Base-by-base conservation (phyloP, 1,140 invertebrate species). In the Daktulosphaira vitifoliae region DNA sequence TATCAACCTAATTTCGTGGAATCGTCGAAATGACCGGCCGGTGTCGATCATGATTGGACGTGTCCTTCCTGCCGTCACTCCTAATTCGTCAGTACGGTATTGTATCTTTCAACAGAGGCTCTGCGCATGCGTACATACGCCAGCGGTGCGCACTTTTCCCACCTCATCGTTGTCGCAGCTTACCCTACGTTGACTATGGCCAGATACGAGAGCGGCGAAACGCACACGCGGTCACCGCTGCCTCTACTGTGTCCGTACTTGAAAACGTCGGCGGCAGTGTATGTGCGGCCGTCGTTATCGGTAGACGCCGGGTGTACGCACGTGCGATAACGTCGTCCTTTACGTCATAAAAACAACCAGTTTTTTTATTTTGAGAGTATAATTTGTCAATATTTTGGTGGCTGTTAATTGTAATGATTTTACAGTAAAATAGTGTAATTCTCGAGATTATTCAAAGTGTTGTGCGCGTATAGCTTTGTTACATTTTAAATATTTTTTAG, bases 201-300 rank as follows among this genome's bases (percentile, higher is more conserved):
- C 33, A 33, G 53, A 39, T 15, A 20, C 53, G 53, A 18, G 53
- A 33, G 22, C 38, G 22, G 53, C 38, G 15, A 15, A 56, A 56
- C 39, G 23, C 39, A 42, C 54, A 29, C 54, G 54, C 25, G 39
- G 54, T 23, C n/a, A 7, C 42, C 26, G 42, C 38, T n/a, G 9
- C 15, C n/a, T n/a, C n/a, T 22, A 37, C 16, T 9, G 44, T 9
- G 9, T 44, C 3, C 53, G 23, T 16, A 29, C 23, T 22, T 23
- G 37, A 15, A 37, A 25, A 11, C 29, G 29, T 5, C 29, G 29
- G 29, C 29, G 29, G 25, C 26, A 62, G 56, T 62, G 3, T 48
- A 46, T 48, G 56, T 62, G 56, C 56, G 56, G 29, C 42, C 8
- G 56, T 62, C 56, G 26, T 44, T 20, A 22, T 62, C 13, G n/a